Conservation (phyloP, 2,113 vertebrate species). For the Sisor rabdophorus region DNA sequence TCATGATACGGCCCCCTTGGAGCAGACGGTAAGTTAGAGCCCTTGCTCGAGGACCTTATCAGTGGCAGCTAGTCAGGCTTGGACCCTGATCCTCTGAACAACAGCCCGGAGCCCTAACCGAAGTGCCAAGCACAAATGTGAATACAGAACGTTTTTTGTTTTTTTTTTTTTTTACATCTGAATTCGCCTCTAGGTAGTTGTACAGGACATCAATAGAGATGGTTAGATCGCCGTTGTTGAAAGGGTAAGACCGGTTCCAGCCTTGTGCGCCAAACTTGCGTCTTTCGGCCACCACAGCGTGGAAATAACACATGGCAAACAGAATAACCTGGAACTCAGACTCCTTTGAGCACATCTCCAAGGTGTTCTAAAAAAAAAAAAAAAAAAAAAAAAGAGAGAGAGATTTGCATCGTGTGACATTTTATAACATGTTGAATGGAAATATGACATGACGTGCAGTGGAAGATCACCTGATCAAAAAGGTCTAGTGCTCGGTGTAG, state of each 20-base stretch:
- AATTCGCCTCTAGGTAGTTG: constrained; percentile 89
- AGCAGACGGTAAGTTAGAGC: too few relatives aligned
- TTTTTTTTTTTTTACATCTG: too few relatives aligned
- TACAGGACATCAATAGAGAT: constrained; percentile 87
- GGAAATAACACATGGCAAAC: constrained; percentile 92
- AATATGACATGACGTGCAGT: neutral
- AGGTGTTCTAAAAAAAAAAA: constrained; percentile 76
- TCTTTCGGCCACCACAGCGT: constrained; percentile 87
- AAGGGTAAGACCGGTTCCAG: constrained; percentile 91
- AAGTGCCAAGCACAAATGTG: neutral
- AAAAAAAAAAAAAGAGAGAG: too few relatives aligned
- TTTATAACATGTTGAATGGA: neutral
- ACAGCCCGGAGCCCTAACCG: too few relatives aligned
- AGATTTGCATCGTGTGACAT: too few relatives aligned
- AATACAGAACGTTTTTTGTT: neutral
- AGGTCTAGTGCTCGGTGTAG: constrained; percentile 93
- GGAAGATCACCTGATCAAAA: constrained; percentile 93
- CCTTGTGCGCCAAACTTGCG: constrained; percentile 91
- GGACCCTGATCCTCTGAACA: neutral
- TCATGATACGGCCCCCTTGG: too few relatives aligned
- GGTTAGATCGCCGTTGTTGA: constrained; percentile 87
- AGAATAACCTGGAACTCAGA: constrained; percentile 88
- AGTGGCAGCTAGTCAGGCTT: too few relatives aligned
- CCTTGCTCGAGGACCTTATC: too few relatives aligned
- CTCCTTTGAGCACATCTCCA: constrained; percentile 88